Base-by-base conservation (phyloP, 2,113 vertebrate species). In the Nerophis lumbriciformis region DNA sequence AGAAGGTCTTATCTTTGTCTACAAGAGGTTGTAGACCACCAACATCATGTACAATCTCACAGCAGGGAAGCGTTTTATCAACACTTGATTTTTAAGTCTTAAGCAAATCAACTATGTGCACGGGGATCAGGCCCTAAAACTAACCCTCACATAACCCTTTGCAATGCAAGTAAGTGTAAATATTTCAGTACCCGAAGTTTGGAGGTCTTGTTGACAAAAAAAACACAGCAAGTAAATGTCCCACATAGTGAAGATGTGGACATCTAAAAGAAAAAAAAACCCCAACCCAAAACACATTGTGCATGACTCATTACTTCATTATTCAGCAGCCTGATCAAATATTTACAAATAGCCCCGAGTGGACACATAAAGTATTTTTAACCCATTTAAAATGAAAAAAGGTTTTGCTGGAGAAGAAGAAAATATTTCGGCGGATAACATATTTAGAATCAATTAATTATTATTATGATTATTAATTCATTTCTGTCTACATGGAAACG, bases 291-390 rank as follows among this genome's bases (percentile, higher is more conserved):
- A 9, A 57, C 55, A 21, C 38, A 39, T 57, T 57, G 38, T 57
- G 39, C 39, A 44, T 13, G 55, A 57, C 38, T 44, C 55, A 44
- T 44, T 57, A 44, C 42, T 57, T 44, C 55, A 44, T 57, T 57
- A 57, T 57, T 57, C 55, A 57, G 11, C 9, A 42, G 5, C 5
- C 5, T 42, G 39, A 57, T 57, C 8, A 57, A 57, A 57, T 44
- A 57, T 57, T 57, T 57, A 57, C 42, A 19, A 57, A 57, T 16
- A 57, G 55, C 55, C 55, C 55, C 55, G 42, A 57, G 55, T 44
- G 55, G 55, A 57, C 55, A 57, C 55, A 57, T 44, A 57, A 57
- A 57, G 55, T 57, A 57, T 57, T 44, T 57, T 57, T 44, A 57
- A 57, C 38, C 38, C 15, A 44, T 57, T 57, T 57, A 44, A 57